Evolutionary conservation across 2,888 invertebrate genomes (phyloP).

Genomic region (Sphaerophoria taeniata): DNA sequence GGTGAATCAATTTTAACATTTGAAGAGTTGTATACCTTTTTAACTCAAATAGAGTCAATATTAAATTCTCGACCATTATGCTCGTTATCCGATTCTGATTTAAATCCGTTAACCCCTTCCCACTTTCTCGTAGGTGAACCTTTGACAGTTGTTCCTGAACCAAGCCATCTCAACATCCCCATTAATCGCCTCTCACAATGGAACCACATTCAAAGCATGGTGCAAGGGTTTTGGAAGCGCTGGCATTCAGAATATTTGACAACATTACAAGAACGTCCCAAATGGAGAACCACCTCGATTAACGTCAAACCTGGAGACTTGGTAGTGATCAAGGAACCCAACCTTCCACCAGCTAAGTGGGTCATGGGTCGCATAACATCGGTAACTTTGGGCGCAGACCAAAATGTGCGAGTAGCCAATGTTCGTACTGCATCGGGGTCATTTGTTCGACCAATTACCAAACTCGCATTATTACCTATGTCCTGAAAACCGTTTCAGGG

Average conservation of each 20-base stretch:
- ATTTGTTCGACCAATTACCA: constrained; percentile 14
- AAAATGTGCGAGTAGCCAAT: constrained; percentile 7
- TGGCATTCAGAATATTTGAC: constrained; percentile 61
- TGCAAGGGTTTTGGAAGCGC: constrained; percentile 65
- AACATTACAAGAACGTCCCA: constrained; percentile 50
- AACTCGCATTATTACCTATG: constrained; percentile 13
- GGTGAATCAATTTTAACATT: constrained; percentile 26
- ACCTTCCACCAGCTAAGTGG: constrained; percentile 43
- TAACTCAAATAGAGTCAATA: constrained; percentile 57
- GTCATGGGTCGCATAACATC: constrained; percentile 9
- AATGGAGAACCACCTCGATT: constrained; percentile 45
- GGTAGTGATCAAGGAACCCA: constrained; percentile 33
- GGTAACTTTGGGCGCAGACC: constrained; percentile 9
- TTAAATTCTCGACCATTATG: constrained; percentile 55
- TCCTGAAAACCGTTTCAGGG: constrained; percentile 37
- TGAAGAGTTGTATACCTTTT: constrained; percentile 57
- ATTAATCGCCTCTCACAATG: constrained; percentile 38
- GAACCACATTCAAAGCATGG: constrained; percentile 53
- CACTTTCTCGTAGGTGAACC: constrained; percentile 61
- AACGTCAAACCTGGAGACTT: constrained; percentile 34
- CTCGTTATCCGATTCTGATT: constrained; percentile 41
- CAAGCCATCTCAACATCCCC: constrained; percentile 28
- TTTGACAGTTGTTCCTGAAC: constrained; percentile 44
- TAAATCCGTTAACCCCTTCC: constrained; percentile 54
- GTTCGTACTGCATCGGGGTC: background rate